A percentile compares a stretch with the other conserved stretches of the same genome.
Evolutionary conservation across 2,113 vertebrate genomes (phyloP).

Genomic region (Pelodiscus sinensis): DNA sequence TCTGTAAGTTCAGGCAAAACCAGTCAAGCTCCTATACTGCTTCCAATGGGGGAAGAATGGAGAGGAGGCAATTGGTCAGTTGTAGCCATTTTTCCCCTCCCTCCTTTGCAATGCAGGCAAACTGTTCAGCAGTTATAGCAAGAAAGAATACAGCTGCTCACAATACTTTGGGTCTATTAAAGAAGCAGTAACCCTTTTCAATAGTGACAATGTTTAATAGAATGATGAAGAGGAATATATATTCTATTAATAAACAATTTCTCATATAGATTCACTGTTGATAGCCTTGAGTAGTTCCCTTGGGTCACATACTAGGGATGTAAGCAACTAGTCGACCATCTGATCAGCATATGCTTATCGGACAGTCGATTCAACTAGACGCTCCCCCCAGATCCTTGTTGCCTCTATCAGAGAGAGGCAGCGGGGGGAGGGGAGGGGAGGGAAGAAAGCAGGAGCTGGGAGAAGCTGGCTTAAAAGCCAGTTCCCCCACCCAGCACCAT

Average conservation of each 20-base stretch:
- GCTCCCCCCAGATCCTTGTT: no score
- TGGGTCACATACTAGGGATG: neutral
- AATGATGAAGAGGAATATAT: neutral
- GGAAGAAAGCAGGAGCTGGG: no score
- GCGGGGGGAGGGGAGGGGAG: no score
- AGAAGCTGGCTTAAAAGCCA: no score
- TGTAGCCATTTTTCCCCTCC: neutral
- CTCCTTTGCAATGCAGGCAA: neutral
- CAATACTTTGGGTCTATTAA: neutral
- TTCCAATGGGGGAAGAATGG: neutral
- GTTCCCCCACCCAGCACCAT: no score
- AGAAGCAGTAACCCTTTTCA: neutral
- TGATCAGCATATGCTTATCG: no score
- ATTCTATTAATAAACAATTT: neutral
- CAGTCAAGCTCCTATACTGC: neutral
- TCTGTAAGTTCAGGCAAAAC: neutral
- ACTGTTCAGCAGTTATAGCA: neutral
- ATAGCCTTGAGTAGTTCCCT: neutral
- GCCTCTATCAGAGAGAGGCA: no score
- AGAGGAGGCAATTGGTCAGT: neutral
- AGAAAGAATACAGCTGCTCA: neutral
- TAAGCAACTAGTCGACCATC: no score
- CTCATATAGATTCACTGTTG: neutral
- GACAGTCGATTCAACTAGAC: no score
- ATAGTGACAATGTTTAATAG: neutral